These are phyloP conservation scores for Bicyclus anynana DNA, from an alignment of 1,140 invertebrate species.

Conservation along the genomic window DNA sequence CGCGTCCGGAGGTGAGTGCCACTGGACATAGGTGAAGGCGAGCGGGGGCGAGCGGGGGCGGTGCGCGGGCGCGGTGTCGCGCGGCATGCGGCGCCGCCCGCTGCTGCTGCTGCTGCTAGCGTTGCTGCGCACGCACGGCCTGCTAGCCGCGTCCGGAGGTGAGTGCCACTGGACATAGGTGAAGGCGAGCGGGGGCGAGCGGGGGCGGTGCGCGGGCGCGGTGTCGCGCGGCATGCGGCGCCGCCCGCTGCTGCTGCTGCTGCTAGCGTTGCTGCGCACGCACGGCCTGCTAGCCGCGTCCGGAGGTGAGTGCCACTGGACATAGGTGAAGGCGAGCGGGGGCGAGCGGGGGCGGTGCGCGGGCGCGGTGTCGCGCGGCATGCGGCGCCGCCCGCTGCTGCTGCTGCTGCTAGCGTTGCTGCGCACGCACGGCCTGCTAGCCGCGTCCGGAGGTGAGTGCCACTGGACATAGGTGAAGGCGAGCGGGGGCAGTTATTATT, in stretches of 20 bases:
- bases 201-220: conserved; percentile 46
- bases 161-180: conserved; percentile 24
- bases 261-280: conserved; percentile 63
- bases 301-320: conserved; percentile 43
- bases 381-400: conserved; percentile 68
- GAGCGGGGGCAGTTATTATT: too few species aligned
- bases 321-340: conserved; percentile 49
- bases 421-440: conserved; percentile 64
- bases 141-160: conserved; percentile 70
- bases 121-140: conserved; percentile 62
- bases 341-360: conserved; percentile 34
- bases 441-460: conserved; percentile 61
- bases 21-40: conserved; percentile 44
- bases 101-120: conserved; percentile 65
- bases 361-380: conserved; percentile 65
- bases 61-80: conserved; percentile 57
- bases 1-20: conserved; percentile 58
- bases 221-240: conserved; percentile 70
- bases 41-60: conserved; percentile 30
- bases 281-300: conserved; percentile 68
- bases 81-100: conserved; percentile 70
- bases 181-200: conserved; percentile 44
- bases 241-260: conserved; percentile 64
- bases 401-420: conserved; percentile 65
- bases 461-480: background rate